Percentiles rank a stretch among this genome's conserved stretches.
These are phyloP conservation scores for Dryadula phaetusa DNA, from an alignment of 2,888 invertebrate genomes.

Conservation along the genomic window DNA sequence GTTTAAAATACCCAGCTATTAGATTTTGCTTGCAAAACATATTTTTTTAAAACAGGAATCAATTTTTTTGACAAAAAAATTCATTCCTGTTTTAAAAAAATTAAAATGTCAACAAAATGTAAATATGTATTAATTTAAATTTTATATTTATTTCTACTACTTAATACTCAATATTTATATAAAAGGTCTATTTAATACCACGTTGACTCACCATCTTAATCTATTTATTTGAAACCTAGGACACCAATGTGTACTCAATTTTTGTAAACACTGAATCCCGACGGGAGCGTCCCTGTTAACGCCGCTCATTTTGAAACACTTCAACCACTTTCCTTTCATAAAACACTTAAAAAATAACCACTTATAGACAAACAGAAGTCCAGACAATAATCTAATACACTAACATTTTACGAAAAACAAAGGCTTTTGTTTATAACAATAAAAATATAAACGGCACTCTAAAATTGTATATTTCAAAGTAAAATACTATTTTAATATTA, in stretches of 20 bases:
- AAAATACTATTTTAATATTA: conserved; percentile 1
- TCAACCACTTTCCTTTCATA: conserved; percentile 53
- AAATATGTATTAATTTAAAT: too few relatives aligned
- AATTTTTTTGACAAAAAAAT: too few relatives aligned
- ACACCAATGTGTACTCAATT: conserved; percentile 80
- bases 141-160: too few relatives aligned
- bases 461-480: conserved; percentile 10
- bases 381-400: conserved; percentile 45
- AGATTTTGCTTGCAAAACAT: too few relatives aligned
- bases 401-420: conserved; percentile 51
- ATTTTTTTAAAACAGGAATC: too few relatives aligned
- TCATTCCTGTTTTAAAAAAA: too few relatives aligned
- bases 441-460: conserved; percentile 10
- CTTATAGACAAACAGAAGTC: conserved; percentile 55
- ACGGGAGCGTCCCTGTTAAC: conserved; percentile 85
- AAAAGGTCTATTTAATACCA: not conserved
- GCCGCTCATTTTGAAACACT: conserved; percentile 80
- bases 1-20: too few relatives aligned
- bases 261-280: conserved; percentile 86
- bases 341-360: conserved; percentile 49
- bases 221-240: conserved; percentile 86
- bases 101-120: too few relatives aligned
- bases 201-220: conserved; percentile 85
- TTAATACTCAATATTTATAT: too few relatives aligned
- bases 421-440: conserved; percentile 24